phyloP scores from a whole-genome alignment of 2,113 vertebrate genomes.

The Murina feae region DNA sequence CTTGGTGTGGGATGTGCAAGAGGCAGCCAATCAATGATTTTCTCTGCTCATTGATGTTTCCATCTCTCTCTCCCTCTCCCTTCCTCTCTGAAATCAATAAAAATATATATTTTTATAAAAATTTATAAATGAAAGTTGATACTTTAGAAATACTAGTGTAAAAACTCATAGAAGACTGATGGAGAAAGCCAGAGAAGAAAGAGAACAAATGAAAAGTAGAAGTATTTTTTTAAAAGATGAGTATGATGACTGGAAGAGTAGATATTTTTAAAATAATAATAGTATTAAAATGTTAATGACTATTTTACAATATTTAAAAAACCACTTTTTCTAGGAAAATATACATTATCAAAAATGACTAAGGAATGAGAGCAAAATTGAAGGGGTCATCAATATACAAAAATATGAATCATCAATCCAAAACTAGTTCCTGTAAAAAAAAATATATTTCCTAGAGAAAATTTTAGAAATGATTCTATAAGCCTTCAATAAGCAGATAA shows the following conservation, averaged over 20 bases:
- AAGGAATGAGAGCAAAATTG: neutral
- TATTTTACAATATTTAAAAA: neutral
- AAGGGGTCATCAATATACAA: neutral
- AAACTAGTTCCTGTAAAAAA: slow-evolving; percentile 6
- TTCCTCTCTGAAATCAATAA: too few relatives aligned
- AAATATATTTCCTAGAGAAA: neutral
- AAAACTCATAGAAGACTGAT: neutral
- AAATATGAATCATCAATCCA: slow-evolving; percentile 1
- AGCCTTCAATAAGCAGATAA: slow-evolving; percentile 14
- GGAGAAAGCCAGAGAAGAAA: neutral
- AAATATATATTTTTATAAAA: too few relatives aligned
- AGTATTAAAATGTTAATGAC: neutral
- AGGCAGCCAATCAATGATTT: too few relatives aligned
- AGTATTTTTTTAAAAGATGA: neutral
- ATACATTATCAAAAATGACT: neutral
- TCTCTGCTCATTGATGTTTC: too few relatives aligned
- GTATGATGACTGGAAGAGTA: neutral
- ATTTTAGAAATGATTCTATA: neutral
- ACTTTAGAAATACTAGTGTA: neutral
- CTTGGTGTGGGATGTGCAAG: too few relatives aligned
- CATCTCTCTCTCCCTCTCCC: too few relatives aligned
- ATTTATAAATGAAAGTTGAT: neutral
- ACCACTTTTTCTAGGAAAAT: neutral
- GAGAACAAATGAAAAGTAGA: neutral
- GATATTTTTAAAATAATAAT: neutral